Conservation (phyloP, 2,113 vertebrate genomes). For the Carlito syrichta region DNA sequence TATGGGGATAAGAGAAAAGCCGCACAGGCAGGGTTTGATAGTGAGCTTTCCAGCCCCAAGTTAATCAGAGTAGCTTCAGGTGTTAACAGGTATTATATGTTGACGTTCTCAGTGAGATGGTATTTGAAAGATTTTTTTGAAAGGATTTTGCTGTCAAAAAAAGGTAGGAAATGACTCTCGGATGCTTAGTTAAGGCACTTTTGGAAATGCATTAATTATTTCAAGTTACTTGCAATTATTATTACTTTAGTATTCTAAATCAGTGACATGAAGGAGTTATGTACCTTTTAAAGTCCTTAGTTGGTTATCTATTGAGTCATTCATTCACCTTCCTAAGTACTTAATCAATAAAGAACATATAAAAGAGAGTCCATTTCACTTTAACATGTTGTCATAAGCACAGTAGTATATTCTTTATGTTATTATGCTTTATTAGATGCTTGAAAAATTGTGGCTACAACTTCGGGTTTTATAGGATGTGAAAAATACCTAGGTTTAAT, state of each 20-base stretch:
- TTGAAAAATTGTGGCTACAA: slow-evolving; percentile 38
- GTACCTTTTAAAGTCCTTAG: slow-evolving; percentile 21
- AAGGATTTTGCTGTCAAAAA: slow-evolving; percentile 31
- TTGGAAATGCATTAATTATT: slow-evolving; percentile 33
- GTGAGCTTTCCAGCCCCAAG: background rate
- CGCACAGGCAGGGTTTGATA: background rate
- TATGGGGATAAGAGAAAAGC: background rate
- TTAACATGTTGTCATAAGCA: slow-evolving; percentile 8
- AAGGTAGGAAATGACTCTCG: slow-evolving; percentile 1
- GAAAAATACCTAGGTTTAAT: slow-evolving; percentile 39
- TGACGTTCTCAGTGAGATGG: slow-evolving; percentile 12
- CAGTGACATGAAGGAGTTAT: slow-evolving; percentile 39
- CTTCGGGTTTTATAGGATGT: slow-evolving; percentile 20
- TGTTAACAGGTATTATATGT: background rate
- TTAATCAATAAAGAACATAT: slow-evolving; percentile 23
- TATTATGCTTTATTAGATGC: slow-evolving; percentile 21
- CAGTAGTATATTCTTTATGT: background rate
- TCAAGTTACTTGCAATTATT: slow-evolving; percentile 41
- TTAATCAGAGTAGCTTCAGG: slow-evolving; percentile 12
- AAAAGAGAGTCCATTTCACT: slow-evolving; percentile 31
- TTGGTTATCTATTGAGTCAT: slow-evolving; percentile 18
- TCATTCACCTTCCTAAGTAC: slow-evolving; percentile 40
- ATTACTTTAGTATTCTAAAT: slow-evolving; percentile 18
- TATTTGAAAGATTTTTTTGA: background rate
- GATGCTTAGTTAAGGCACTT: slow-evolving; percentile 10